A percentile compares a stretch with the other conserved stretches of the same genome.
Evolutionary conservation across 2,113 vertebrate genomes (phyloP).

Genomic region (Coptodon bakossiorum): DNA sequence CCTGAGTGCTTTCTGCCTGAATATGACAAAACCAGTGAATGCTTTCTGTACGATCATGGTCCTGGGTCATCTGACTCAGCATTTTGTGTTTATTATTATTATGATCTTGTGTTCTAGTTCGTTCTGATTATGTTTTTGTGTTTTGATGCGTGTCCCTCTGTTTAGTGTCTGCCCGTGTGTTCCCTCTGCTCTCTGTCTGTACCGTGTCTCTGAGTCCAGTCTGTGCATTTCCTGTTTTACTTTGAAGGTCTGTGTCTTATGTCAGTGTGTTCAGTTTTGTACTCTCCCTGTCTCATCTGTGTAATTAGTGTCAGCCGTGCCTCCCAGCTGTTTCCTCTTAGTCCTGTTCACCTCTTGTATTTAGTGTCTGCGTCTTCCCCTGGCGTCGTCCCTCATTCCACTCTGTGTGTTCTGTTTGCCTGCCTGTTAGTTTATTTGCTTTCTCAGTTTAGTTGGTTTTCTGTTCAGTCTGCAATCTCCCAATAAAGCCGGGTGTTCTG

Average conservation of each 20-base stretch:
- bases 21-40: neutral
- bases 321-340: neutral
- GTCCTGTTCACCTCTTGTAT: neutral
- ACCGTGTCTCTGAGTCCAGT: neutral
- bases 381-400: neutral
- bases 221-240: neutral
- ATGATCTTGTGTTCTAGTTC: neutral
- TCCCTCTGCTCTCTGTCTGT: neutral
- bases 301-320: neutral
- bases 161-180: too few relatives aligned
- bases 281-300: neutral
- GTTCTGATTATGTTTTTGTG: neutral
- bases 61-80: neutral
- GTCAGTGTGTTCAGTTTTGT: neutral
- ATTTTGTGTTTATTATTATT: neutral
- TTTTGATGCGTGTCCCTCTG: neutral
- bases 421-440: neutral
- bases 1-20: neutral
- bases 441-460: neutral
- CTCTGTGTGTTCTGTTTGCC: neutral
- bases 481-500: neutral
- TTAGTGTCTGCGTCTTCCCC: neutral
- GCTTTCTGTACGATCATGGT: neutral
- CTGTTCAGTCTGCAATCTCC: neutral
- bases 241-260: neutral